phyloP scores from a whole-genome alignment of 2,797 vertebrate genomes.

The Xiphorhynchus erythropygius region DNA sequence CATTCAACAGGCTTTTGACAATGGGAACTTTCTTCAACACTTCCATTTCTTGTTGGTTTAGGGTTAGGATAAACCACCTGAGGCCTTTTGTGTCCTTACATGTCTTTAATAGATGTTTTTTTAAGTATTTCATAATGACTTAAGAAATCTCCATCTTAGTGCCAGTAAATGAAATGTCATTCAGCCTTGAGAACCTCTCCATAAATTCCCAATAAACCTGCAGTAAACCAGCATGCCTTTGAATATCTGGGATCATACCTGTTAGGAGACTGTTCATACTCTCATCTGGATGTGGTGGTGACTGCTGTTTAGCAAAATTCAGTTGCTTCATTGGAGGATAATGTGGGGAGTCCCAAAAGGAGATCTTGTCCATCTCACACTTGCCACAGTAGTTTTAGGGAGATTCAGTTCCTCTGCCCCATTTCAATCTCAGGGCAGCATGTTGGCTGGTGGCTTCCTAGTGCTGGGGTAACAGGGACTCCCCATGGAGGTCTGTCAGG shows the following conservation, averaged over 20 bases:
- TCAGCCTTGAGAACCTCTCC: not conserved
- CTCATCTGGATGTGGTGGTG: not conserved
- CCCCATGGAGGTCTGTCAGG: not conserved
- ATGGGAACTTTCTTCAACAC: not conserved
- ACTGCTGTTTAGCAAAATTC: not conserved
- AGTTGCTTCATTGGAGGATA: not conserved
- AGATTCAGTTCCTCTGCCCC: not conserved
- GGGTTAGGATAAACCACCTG: not conserved
- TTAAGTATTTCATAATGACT: not conserved
- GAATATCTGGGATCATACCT: rapidly evolving
- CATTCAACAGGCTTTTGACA: not conserved
- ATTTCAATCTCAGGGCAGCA: not conserved
- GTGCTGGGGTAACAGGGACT: rapidly evolving
- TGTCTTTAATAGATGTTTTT: not conserved
- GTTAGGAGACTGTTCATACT: not conserved
- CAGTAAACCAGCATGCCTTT: not conserved
- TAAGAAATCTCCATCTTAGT: not conserved
- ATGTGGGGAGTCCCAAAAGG: not conserved
- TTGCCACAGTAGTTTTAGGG: not conserved
- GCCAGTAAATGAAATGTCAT: not conserved
- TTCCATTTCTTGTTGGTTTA: not conserved
- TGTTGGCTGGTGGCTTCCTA: rapidly evolving
- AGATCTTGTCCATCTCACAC: not conserved
- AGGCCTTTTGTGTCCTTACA: not conserved
- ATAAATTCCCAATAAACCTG: not conserved